Evolutionary conservation across 1,140 invertebrate species (phyloP).

Genomic region (Atta colombica): DNA sequence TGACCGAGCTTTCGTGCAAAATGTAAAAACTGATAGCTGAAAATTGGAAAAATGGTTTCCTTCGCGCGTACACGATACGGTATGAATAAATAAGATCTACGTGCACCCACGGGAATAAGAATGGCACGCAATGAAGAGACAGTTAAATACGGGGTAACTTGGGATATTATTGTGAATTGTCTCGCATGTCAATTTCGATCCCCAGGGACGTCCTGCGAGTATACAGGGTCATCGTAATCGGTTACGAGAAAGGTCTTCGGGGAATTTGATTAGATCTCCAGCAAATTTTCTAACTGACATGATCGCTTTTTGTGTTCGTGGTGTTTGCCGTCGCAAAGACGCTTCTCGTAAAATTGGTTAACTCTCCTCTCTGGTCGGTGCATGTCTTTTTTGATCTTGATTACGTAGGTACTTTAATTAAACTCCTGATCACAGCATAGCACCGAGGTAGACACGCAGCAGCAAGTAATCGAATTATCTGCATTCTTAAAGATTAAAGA

Average conservation of each 20-base stretch:
- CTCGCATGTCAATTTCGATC: conserved; percentile 36
- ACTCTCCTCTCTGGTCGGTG: not conserved
- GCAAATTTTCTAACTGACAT: conserved; percentile 27
- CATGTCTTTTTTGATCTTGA: not conserved
- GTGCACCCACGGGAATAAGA: not conserved
- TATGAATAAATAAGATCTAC: conserved; percentile 44
- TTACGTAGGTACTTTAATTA: conserved; percentile 39
- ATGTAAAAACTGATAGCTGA: not conserved
- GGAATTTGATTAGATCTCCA: conserved; percentile 34
- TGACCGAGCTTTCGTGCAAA: not conserved
- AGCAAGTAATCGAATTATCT: too few relatives aligned
- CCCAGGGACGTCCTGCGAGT: not conserved
- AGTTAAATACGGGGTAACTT: conserved; percentile 6
- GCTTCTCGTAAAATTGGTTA: not conserved
- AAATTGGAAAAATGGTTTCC: not conserved
- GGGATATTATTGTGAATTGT: not conserved
- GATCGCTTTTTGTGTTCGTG: conserved; percentile 19
- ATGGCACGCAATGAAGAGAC: not conserved
- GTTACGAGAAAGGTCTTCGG: not conserved
- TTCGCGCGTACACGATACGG: not conserved
- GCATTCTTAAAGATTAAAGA: not conserved
- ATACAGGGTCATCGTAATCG: not conserved
- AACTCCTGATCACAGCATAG: not conserved
- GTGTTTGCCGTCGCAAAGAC: not conserved
- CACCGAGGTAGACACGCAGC: too few relatives aligned